Evolutionary conservation across 2,797 vertebrate genomes (phyloP).

Genomic region (Coendou prehensilis): DNA sequence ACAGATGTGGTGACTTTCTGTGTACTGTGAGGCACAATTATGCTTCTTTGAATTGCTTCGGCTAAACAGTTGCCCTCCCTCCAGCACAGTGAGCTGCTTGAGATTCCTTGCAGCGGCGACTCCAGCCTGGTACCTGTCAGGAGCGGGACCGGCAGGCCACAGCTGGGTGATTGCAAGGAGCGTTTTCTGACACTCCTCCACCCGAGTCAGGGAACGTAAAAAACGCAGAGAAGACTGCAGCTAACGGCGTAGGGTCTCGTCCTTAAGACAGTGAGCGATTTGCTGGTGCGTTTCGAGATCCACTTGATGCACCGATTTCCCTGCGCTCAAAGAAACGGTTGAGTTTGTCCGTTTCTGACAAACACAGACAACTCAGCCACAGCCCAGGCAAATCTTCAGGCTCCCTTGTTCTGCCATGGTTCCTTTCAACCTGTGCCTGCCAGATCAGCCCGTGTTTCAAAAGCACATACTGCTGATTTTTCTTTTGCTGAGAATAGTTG

Average conservation of each 20-base stretch:
- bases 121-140: conserved; percentile 91
- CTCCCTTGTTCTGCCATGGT: background rate
- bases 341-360: background rate
- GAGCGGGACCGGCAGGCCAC: conserved; percentile 88
- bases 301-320: background rate
- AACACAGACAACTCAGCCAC: background rate
- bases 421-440: conserved; percentile 65
- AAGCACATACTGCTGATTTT: conserved; percentile 76
- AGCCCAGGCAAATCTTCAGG: conserved; percentile 20
- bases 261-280: conserved; percentile 58
- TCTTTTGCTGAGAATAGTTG: conserved; percentile 81
- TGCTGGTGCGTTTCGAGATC: conserved; percentile 66
- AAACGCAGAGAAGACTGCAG: conserved; percentile 76
- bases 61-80: conserved; percentile 90
- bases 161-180: conserved; percentile 87
- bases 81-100: conserved; percentile 87
- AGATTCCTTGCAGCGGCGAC: conserved; percentile 87
- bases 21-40: conserved; percentile 89
- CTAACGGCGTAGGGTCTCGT: conserved; percentile 60
- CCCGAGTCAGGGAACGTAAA: conserved; percentile 81
- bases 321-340: background rate
- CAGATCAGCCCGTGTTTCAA: conserved; percentile 61
- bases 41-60: conserved; percentile 89
- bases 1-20: conserved; percentile 90
- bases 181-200: conserved; percentile 83